Evolutionary conservation across 2,888 invertebrate species (phyloP).

Genomic region (Adineta ricciae): DNA sequence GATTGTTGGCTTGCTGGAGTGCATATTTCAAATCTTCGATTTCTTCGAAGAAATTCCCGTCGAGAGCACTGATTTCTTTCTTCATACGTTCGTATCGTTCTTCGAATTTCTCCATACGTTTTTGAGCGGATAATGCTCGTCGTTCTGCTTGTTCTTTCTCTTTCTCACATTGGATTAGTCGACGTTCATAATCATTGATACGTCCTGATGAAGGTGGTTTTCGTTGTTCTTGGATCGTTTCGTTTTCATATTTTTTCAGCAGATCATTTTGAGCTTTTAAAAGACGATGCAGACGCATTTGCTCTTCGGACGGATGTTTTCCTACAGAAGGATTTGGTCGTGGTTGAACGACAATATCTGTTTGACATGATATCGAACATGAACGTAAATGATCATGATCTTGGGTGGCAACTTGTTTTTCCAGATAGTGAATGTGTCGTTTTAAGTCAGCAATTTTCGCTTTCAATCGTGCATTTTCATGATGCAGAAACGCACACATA

Average conservation of each 20-base stretch:
- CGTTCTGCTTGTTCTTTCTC: constrained; percentile 38
- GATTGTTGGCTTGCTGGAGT: constrained; percentile 40
- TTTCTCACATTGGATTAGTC: constrained; percentile 33
- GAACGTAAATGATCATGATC: constrained; percentile 38
- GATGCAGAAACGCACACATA: constrained; percentile 34
- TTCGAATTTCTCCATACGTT: constrained; percentile 40
- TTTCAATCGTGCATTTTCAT: constrained; percentile 40
- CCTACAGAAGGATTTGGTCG: neutral
- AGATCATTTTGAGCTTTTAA: constrained; percentile 40
- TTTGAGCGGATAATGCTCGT: constrained; percentile 39
- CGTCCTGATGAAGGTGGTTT: neutral
- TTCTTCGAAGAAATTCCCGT: constrained; percentile 44
- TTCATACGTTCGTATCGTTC: constrained; percentile 37
- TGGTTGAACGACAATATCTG: neutral
- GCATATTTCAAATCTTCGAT: constrained; percentile 44
- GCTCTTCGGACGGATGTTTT: neutral
- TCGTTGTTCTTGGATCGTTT: constrained; percentile 25
- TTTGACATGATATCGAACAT: constrained; percentile 27
- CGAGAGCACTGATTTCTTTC: constrained; percentile 20
- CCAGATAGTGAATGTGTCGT: constrained; percentile 38
- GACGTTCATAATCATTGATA: constrained; percentile 31
- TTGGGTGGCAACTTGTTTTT: constrained; percentile 37
- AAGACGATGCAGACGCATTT: constrained; percentile 28
- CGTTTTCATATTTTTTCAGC: constrained; percentile 42
- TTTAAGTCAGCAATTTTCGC: constrained; percentile 38